These are phyloP conservation scores for Cheilinus undulatus DNA, from an alignment of 2,113 vertebrate genomes.

Conservation along the genomic window DNA sequence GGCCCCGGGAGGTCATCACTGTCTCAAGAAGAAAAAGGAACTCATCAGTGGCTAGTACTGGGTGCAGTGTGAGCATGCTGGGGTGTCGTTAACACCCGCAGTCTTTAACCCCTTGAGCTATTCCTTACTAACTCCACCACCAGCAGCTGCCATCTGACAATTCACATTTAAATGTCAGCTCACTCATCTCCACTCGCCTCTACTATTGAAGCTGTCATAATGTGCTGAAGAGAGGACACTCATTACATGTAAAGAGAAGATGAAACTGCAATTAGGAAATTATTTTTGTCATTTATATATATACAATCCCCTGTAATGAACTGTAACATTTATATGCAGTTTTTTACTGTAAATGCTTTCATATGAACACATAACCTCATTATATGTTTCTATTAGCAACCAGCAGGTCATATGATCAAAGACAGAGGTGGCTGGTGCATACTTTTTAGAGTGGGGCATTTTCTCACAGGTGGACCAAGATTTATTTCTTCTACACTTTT, in stretches of 20 bases:
- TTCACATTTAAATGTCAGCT: conserved; percentile 36
- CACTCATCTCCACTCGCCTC: background rate
- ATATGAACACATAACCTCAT: too few relatives aligned
- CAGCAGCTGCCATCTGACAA: conserved; percentile 45
- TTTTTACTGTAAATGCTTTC: too few relatives aligned
- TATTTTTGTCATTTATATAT: conserved; percentile 7
- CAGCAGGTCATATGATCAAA: too few relatives aligned
- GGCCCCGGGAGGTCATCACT: conserved; percentile 38
- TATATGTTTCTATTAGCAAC: too few relatives aligned
- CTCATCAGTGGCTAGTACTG: conserved; percentile 31
- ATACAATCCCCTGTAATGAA: too few relatives aligned
- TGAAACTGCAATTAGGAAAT: conserved; percentile 25
- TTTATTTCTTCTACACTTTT: too few relatives aligned
- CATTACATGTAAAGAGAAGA: conserved; percentile 15
- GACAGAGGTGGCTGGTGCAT: too few relatives aligned
- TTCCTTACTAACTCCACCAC: conserved; percentile 12
- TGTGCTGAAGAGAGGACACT: conserved; percentile 2
- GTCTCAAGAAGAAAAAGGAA: conserved; percentile 14
- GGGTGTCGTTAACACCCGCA: conserved; percentile 43
- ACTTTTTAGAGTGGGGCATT: too few relatives aligned
- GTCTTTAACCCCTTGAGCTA: conserved; percentile 56
- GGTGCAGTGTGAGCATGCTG: conserved; percentile 27
- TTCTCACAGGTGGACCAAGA: too few relatives aligned
- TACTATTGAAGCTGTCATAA: conserved; percentile 11
- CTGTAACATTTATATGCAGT: too few relatives aligned